These are phyloP conservation scores for Lonchura striata DNA, from an alignment of 2,113 vertebrate species.

Conservation along the genomic window DNA sequence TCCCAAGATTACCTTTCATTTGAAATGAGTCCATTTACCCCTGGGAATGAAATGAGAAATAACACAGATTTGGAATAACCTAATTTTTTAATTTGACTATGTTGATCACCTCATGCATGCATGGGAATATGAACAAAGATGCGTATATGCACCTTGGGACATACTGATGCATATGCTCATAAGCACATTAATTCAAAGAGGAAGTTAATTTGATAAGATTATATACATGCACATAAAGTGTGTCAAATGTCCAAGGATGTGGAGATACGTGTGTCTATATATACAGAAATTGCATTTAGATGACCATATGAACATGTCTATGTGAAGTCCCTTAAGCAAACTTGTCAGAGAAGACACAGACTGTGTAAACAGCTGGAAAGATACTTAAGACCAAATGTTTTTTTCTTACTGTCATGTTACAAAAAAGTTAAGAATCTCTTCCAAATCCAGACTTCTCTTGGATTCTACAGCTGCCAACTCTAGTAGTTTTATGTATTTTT, in stretches of 20 bases:
- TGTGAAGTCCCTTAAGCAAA: background rate
- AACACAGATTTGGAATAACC: background rate
- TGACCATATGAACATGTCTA: background rate
- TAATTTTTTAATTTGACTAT: slow-evolving; percentile 41
- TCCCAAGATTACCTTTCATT: slow-evolving; percentile 61
- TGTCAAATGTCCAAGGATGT: background rate
- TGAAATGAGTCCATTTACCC: slow-evolving; percentile 25
- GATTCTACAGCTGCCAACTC: slow-evolving; percentile 51
- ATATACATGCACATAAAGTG: background rate
- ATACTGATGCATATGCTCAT: background rate
- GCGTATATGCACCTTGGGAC: slow-evolving; percentile 15
- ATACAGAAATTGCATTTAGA: background rate
- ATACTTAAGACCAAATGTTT: slow-evolving; percentile 19
- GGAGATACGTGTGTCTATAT: background rate
- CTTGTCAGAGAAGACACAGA: background rate
- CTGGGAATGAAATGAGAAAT: background rate
- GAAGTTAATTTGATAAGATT: slow-evolving; percentile 26
- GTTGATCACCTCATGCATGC: slow-evolving; percentile 36
- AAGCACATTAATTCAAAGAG: slow-evolving; percentile 38
- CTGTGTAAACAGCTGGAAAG: slow-evolving; percentile 47
- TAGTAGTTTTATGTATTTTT: slow-evolving; percentile 65
- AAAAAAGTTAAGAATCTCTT: slow-evolving; percentile 51
- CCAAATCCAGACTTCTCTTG: slow-evolving; percentile 44
- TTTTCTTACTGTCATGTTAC: background rate
- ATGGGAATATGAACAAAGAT: slow-evolving; percentile 36